Percentiles rank a stretch among this genome's conserved stretches.
Conservation (phyloP, 2,113 vertebrate genomes). For the Campylomormyrus tamandua region DNA sequence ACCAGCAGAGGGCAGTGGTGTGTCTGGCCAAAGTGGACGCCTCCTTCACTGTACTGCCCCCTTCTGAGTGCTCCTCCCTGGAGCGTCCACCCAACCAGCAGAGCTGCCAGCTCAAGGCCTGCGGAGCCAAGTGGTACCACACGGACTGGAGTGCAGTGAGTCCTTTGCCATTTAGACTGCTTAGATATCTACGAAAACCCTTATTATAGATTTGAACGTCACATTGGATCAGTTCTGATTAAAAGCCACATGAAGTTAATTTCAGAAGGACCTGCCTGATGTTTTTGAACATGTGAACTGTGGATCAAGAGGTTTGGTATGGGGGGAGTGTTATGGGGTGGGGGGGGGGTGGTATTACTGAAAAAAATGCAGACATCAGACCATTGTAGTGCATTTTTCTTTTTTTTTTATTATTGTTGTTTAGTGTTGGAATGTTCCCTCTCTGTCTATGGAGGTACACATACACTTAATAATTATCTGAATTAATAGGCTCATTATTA, state of each 20-base stretch:
- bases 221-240: neutral
- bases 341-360: neutral
- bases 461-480: neutral
- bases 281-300: neutral
- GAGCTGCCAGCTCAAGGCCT: conserved; percentile 77
- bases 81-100: conserved; percentile 79
- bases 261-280: neutral
- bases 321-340: neutral
- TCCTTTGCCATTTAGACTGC: conserved; percentile 21
- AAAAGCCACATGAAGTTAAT: neutral
- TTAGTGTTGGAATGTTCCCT: neutral
- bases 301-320: neutral
- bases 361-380: neutral
- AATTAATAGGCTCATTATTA: neutral
- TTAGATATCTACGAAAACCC: neutral
- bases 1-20: conserved; percentile 83
- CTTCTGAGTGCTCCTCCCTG: conserved; percentile 78
- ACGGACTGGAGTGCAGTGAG: conserved; percentile 94
- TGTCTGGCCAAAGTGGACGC: conserved; percentile 73
- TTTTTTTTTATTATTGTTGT: neutral
- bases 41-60: conserved; percentile 63
- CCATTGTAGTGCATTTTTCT: neutral
- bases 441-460: neutral
- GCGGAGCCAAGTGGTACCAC: conserved; percentile 86
- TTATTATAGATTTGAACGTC: neutral